Evolutionary conservation across 2,797 vertebrate species (phyloP), one percentile per base, ranked within the genome.

Genomic region (Coilia nasus): DNA sequence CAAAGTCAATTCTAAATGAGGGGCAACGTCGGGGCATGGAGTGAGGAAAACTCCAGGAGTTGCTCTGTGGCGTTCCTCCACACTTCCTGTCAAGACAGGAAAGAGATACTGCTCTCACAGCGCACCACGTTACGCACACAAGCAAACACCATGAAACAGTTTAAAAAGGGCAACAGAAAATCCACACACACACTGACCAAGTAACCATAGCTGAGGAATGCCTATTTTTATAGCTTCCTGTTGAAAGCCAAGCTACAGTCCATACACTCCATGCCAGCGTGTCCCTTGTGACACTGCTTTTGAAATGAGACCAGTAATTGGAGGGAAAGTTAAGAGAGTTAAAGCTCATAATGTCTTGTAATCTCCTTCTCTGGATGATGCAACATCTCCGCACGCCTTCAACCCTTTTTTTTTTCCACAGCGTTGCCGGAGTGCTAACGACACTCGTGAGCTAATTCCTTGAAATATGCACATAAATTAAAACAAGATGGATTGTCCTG

Each of bases 271-370:
- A 41, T 54, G 50, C 19, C 7, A 78, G 71, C 31, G 2, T 71
- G 14, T 15, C 71, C 19, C 71, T 44, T 19, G 71, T 25, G 35
- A 78, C 95, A 94, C 95, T 94, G 96, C 96, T 96, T 95, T 96
- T 96, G 96, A 97, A 96, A 96, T 96, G 87, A 97, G 96, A 96
- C 94, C 96, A 97, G 97, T 96, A 96, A 97, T 96, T 97, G 96
- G 95, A 96, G 96, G 96, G 96, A 96, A 97, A 93, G 93, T 96
- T 97, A 95, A 91, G 94, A 93, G 95, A 94, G 94, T 96, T 96
- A 96, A 94, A 95, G 95, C 95, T 96, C 95, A 95, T 96, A 96
- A 96, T 95, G 93, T 91, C 93, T 95, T 95, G 95, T 96, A 96
- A 97, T 96, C 96, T 96, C 92, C 94, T 95, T 94, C 96, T 96